A percentile compares a stretch with the other conserved stretches of the same genome.
These are phyloP conservation scores for Leptinotarsa tumamoca DNA, from an alignment of 2,888 invertebrate genomes.

Conservation along the genomic window DNA sequence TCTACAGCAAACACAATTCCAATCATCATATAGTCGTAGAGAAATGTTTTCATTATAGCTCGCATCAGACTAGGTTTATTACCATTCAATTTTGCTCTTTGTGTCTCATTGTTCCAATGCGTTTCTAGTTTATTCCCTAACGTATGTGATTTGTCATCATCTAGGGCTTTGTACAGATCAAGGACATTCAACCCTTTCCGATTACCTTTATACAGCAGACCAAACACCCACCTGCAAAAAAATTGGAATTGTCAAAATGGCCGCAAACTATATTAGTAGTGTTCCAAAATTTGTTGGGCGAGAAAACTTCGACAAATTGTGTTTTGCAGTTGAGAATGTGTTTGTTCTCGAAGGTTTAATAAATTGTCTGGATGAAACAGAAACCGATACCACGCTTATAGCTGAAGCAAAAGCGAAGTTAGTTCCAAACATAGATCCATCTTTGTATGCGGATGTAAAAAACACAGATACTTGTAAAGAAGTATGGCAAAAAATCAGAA, in stretches of 20 bases:
- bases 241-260: neutral
- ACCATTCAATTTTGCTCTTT: conserved; percentile 66
- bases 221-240: conserved; percentile 61
- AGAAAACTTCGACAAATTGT: too few species aligned
- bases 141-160: conserved; percentile 72
- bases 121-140: conserved; percentile 74
- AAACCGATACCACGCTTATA: too few species aligned
- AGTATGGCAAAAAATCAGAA: too few species aligned
- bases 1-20: conserved; percentile 74
- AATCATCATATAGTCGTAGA: conserved; percentile 72
- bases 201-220: conserved; percentile 69
- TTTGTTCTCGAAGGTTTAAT: too few species aligned
- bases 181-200: conserved; percentile 72
- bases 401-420: too few species aligned
- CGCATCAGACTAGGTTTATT: conserved; percentile 73
- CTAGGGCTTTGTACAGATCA: conserved; percentile 74
- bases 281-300: too few species aligned
- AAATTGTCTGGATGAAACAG: too few species aligned
- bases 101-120: conserved; percentile 76
- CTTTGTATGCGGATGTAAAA: too few species aligned
- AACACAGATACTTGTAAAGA: too few species aligned
- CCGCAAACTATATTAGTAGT: too few species aligned
- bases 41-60: conserved; percentile 75
- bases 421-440: too few species aligned
- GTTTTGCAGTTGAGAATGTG: too few species aligned